Conservation (phyloP, 2,888 invertebrate species). For the Drosophila pseudotalamancana region DNA sequence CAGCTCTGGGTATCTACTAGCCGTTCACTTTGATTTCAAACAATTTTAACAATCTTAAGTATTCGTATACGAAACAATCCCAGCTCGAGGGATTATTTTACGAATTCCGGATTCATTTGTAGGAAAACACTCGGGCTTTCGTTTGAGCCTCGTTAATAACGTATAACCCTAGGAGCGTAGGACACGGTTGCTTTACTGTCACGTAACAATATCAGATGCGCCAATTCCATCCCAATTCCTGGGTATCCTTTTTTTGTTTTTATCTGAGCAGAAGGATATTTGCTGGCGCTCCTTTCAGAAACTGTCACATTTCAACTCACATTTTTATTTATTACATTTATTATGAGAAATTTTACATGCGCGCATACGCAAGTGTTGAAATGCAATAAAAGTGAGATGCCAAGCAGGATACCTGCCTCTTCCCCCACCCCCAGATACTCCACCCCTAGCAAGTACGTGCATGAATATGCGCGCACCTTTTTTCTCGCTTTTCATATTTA, state of each 20-base stretch:
- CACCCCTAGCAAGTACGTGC: constrained; percentile 48
- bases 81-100: not conserved
- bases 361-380: constrained; percentile 77
- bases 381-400: constrained; percentile 80
- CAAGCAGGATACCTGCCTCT: constrained; percentile 49
- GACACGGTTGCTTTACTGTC: constrained; percentile 42
- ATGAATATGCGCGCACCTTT: constrained; percentile 80
- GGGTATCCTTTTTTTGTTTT: constrained; percentile 13
- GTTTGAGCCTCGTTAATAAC: constrained; percentile 61
- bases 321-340: constrained; percentile 80
- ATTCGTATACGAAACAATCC: not conserved
- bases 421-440: not conserved
- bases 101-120: not conserved
- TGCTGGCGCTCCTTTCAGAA: constrained; percentile 33
- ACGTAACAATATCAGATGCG: constrained; percentile 20
- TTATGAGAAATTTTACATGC: constrained; percentile 80
- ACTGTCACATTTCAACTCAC: constrained; percentile 80
- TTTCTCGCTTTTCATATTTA: constrained; percentile 39
- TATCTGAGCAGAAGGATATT: too few relatives aligned
- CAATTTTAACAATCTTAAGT: not conserved
- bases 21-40: not conserved
- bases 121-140: constrained; percentile 2
- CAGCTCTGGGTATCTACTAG: too few relatives aligned
- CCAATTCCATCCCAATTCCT: constrained; percentile 11
- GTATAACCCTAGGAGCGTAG: constrained; percentile 36